Evolutionary conservation across 2,797 vertebrate genomes (phyloP).

Genomic region (Glyptemys insculpta): DNA sequence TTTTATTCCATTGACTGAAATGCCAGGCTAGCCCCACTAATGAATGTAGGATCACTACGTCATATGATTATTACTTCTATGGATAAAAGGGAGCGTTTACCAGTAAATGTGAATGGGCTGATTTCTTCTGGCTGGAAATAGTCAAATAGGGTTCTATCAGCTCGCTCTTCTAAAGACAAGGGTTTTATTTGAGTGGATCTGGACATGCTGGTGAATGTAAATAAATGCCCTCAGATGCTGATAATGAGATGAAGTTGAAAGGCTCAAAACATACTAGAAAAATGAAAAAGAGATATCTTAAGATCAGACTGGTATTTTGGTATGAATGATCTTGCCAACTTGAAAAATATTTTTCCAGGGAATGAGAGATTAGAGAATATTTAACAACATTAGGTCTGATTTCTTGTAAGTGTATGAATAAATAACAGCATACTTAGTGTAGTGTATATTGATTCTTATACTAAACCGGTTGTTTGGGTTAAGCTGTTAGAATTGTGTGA

Average conservation of each 20-base stretch:
- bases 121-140: not conserved
- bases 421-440: constrained; percentile 6
- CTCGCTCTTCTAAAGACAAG: not conserved
- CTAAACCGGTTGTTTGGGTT: constrained; percentile 4
- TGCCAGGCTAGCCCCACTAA: not conserved
- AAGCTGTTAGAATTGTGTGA: not conserved
- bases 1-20: constrained; percentile 42
- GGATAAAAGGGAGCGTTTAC: not conserved
- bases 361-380: not conserved
- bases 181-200: constrained; percentile 29
- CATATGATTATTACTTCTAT: not conserved
- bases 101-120: constrained; percentile 25
- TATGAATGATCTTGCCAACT: not conserved
- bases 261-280: not conserved
- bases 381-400: not conserved
- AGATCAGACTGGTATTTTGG: not conserved
- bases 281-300: not conserved
- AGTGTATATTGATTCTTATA: not conserved
- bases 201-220: not conserved
- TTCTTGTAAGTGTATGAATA: not conserved
- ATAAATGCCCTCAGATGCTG: not conserved
- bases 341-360: constrained; percentile 9
- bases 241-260: not conserved
- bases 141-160: not conserved
- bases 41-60: not conserved